phyloP scores from a whole-genome alignment of 2,797 vertebrate species.

The Pseudomugil gertrudae region DNA sequence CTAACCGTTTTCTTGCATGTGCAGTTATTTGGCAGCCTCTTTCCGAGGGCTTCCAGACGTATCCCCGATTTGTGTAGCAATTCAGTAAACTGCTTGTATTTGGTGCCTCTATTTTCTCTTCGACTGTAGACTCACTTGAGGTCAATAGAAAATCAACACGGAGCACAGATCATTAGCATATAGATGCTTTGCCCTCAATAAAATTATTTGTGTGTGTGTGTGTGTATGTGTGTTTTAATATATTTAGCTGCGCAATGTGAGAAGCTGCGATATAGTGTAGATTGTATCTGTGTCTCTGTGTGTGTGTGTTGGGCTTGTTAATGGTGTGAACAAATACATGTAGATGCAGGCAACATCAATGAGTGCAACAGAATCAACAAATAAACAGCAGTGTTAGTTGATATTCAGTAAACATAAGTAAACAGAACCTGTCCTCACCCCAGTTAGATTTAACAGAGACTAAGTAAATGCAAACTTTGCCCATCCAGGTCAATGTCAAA shows the following conservation, averaged over 20 bases:
- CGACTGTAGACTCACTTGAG: conserved; percentile 65
- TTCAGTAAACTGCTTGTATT: conserved; percentile 70
- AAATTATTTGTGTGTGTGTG: conserved; percentile 28
- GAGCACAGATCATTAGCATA: conserved; percentile 79
- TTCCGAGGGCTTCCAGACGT: conserved; percentile 56
- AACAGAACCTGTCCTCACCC: conserved; percentile 50
- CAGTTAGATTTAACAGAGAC: conserved; percentile 64
- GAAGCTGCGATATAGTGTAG: conserved; percentile 16
- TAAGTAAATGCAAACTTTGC: conserved; percentile 60
- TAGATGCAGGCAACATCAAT: conserved; percentile 23
- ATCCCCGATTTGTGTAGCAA: conserved; percentile 69
- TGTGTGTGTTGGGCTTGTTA: conserved; percentile 5
- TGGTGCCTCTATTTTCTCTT: conserved; percentile 63
- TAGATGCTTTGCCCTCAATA: conserved; percentile 73
- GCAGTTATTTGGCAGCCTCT: background rate
- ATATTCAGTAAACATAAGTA: conserved; percentile 58
- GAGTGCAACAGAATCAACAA: conserved; percentile 22
- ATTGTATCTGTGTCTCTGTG: conserved; percentile 7
- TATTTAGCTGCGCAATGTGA: conserved; percentile 30
- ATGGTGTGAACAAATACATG: conserved; percentile 17
- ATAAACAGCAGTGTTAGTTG: conserved; percentile 42
- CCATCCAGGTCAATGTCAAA: conserved; percentile 63
- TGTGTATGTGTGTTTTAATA: background rate
- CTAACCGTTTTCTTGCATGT: conserved; percentile 10
- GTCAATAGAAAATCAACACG: conserved; percentile 78